Percentiles rank a stretch among this genome's conserved stretches.
Conservation (phyloP, 1,140 invertebrate species). For the Drosophila serrata region DNA sequence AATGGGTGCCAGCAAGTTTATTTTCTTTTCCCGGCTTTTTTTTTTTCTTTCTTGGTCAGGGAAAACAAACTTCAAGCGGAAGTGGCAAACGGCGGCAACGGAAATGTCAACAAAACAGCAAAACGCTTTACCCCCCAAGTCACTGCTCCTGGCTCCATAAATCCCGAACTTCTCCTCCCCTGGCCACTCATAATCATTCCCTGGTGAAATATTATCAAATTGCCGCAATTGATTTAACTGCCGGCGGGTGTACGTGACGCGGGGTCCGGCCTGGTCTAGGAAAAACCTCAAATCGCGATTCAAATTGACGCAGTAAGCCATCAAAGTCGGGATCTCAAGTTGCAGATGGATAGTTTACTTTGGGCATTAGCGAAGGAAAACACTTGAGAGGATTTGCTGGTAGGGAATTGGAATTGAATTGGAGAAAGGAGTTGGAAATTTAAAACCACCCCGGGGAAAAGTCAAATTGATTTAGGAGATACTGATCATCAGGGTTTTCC, state of each 20-base stretch:
- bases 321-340: conserved; percentile 47
- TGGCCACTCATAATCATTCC: conserved; percentile 74
- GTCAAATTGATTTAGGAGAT: conserved; percentile 26
- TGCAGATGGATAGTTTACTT: conserved; percentile 48
- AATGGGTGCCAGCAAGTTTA: conserved; percentile 28
- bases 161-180: conserved; percentile 27
- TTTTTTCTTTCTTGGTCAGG: conserved; percentile 14
- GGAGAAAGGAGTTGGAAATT: not conserved
- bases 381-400: conserved; percentile 18
- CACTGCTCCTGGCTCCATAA: conserved; percentile 17
- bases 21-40: conserved; percentile 4
- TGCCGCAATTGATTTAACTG: conserved; percentile 80
- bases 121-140: conserved; percentile 37
- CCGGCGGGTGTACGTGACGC: conserved; percentile 65
- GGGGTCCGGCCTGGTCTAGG: conserved; percentile 32
- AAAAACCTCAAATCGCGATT: conserved; percentile 36
- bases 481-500: conserved; percentile 9
- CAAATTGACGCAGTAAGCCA: conserved; percentile 46
- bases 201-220: conserved; percentile 83
- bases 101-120: conserved; percentile 81
- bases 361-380: conserved; percentile 4
- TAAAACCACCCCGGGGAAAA: conserved; percentile 1
- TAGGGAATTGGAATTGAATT: not conserved
- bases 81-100: conserved; percentile 67
- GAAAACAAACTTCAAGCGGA: conserved; percentile 71